Evolutionary conservation across 2,888 invertebrate species (phyloP), one percentile per base, ranked within the genome.

Genomic region (Orgyia antiqua): DNA sequence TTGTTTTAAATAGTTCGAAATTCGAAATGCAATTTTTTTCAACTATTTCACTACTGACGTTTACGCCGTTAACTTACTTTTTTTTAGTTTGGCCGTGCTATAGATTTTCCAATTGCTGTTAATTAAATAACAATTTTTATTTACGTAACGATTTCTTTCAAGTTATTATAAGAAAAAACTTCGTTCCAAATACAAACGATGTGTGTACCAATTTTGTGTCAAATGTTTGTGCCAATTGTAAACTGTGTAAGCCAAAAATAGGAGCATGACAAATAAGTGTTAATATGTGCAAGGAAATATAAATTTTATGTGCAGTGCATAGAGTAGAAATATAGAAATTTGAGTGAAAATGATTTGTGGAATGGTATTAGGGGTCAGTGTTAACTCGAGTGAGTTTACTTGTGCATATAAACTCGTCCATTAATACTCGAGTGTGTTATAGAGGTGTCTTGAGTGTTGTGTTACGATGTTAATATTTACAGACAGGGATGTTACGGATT

Each of bases 221-320:
- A 33, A 52, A 50, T 46, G 73, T 75, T 39, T 39, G 62, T 74
- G 74, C 73, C 68, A 74, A 61, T 52, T 54, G 58, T 65, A 68
- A 64, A 47, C 36, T 70, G 68, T 77, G 69, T 75, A 58, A 59
- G 62, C 62, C 55, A 70, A 70, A 68, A 65, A 70, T 59, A 50
- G 50, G 59, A 61, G 67, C 66, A 68, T 78, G 72, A 70, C 58
- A 70, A 70, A 67, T 43, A 63, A 56, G 61, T 63, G 69, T 70
- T 68, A 56, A 59, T 62, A 61, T 62, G 83, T 83, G 82, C 83
- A 62, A 72, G 74, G 77, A 82, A 70, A 64, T 66, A 70, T 68
- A 78, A 82, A 78, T 65, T 58, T 74, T 76, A 76, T 63, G 83
- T 83, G 83, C 83, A 72, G 83, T 83, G 83, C 83, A 75, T 65